Percentiles rank a stretch among this genome's conserved stretches.
Evolutionary conservation across 1,140 invertebrate species (phyloP).

Genomic region (Meloidogyne chitwoodi): DNA sequence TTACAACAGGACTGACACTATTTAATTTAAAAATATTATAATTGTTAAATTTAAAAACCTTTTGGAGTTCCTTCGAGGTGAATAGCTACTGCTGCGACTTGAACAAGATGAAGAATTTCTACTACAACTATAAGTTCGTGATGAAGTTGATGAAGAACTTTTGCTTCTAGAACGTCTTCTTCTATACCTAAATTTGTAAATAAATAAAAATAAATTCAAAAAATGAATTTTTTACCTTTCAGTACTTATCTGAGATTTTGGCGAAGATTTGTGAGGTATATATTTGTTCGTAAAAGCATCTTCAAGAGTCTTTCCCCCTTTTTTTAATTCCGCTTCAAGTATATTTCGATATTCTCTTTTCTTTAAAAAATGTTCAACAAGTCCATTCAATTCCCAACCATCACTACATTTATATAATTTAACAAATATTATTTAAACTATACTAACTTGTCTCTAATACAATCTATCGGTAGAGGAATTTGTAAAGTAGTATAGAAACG

Average conservation of each 20-base stretch:
- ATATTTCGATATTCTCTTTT: slow-evolving; percentile 29
- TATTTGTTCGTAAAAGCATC: slow-evolving; percentile 41
- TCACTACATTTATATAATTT: too few relatives aligned
- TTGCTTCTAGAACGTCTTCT: background rate
- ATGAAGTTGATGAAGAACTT: background rate
- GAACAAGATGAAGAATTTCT: slow-evolving; percentile 18
- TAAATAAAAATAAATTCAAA: background rate
- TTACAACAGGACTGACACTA: background rate
- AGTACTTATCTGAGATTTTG: background rate
- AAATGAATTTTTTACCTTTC: background rate
- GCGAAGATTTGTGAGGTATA: slow-evolving; percentile 15
- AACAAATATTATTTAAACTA: too few relatives aligned
- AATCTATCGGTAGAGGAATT: slow-evolving; percentile 17
- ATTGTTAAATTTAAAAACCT: too few relatives aligned
- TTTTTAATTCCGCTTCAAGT: slow-evolving; percentile 27
- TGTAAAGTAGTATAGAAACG: slow-evolving; percentile 33
- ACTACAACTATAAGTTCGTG: background rate
- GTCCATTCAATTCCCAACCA: slow-evolving; percentile 42
- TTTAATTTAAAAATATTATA: too few relatives aligned
- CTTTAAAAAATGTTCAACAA: slow-evolving; percentile 29
- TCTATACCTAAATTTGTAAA: background rate
- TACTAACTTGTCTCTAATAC: slow-evolving; percentile 4
- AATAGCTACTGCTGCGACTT: background rate
- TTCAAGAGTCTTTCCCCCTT: slow-evolving; percentile 40
- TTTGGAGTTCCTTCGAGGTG: background rate